Evolutionary conservation across 2,888 invertebrate species (phyloP).

Genomic region (Hypselothyrea guttata): DNA sequence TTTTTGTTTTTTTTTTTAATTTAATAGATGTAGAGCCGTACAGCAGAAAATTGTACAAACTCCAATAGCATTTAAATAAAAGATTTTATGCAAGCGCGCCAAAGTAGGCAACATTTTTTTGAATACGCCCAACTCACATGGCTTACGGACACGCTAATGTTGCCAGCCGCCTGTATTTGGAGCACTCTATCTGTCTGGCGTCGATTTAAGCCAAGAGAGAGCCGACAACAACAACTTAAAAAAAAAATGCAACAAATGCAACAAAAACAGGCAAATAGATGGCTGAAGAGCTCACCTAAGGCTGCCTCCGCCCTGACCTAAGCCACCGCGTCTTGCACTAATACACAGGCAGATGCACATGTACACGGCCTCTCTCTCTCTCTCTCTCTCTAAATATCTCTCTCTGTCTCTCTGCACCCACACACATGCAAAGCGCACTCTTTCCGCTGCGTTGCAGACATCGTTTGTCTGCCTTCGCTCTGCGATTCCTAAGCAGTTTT

Average conservation of each 20-base stretch:
- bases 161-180: conserved; percentile 35
- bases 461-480: conserved; percentile 48
- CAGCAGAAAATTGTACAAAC: too few relatives aligned
- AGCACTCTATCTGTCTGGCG: conserved; percentile 68
- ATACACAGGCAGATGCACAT: conserved; percentile 6
- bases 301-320: conserved; percentile 70
- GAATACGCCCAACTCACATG: conserved; percentile 7
- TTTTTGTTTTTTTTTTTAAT: too few relatives aligned
- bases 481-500: conserved; percentile 71
- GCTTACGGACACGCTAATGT: conserved; percentile 10
- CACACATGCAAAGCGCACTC: conserved; percentile 37
- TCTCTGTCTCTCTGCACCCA: conserved; percentile 5
- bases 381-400: conserved; percentile 5
- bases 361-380: background rate
- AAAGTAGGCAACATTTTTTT: conserved; percentile 52
- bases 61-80: background rate
- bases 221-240: conserved; percentile 3
- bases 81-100: conserved; percentile 12
- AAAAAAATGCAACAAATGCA: conserved; percentile 15
- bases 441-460: conserved; percentile 48
- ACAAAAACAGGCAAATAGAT: conserved; percentile 26
- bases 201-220: conserved; percentile 21
- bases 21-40: too few relatives aligned
- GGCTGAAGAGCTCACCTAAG: conserved; percentile 56
- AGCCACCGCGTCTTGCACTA: conserved; percentile 59